Conservation (phyloP, 1,140 invertebrate species). For the Leptopilina boulardi region DNA sequence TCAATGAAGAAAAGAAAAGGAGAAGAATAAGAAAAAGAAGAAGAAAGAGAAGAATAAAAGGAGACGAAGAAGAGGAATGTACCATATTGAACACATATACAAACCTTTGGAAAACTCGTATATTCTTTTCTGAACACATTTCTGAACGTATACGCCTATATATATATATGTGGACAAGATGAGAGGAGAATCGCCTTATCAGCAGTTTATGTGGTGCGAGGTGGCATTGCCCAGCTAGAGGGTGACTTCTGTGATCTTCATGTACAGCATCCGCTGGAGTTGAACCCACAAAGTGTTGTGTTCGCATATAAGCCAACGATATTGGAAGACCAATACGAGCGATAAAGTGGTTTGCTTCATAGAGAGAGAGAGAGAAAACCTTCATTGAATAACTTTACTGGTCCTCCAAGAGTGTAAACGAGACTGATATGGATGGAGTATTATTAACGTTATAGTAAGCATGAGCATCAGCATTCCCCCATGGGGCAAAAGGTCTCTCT, state of each 20-base stretch:
- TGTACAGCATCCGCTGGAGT: constrained; percentile 40
- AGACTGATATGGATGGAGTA: constrained; percentile 40
- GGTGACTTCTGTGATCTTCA: constrained; percentile 48
- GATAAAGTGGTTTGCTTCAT: constrained; percentile 13
- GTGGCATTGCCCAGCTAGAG: constrained; percentile 45
- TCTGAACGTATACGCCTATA: constrained; percentile 28
- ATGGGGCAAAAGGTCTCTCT: neutral
- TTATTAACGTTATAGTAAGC: constrained; percentile 45
- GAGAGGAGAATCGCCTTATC: constrained; percentile 53
- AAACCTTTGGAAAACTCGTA: neutral
- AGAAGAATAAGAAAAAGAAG: neutral
- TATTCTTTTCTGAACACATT: constrained; percentile 32
- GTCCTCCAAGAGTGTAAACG: constrained; percentile 30
- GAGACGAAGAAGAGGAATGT: neutral
- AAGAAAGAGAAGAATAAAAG: no score
- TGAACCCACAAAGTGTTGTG: constrained; percentile 27
- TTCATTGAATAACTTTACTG: constrained; percentile 42
- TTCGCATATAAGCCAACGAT: constrained; percentile 28
- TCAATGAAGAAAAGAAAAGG: neutral
- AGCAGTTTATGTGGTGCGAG: constrained; percentile 55
- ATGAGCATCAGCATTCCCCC: neutral
- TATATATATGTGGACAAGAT: constrained; percentile 36
- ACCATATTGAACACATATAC: neutral
- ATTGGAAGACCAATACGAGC: constrained; percentile 29
- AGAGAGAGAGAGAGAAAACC: constrained; percentile 19